Evolutionary conservation across 2,797 vertebrate species (phyloP).

Genomic region (Poecilia wingei): DNA sequence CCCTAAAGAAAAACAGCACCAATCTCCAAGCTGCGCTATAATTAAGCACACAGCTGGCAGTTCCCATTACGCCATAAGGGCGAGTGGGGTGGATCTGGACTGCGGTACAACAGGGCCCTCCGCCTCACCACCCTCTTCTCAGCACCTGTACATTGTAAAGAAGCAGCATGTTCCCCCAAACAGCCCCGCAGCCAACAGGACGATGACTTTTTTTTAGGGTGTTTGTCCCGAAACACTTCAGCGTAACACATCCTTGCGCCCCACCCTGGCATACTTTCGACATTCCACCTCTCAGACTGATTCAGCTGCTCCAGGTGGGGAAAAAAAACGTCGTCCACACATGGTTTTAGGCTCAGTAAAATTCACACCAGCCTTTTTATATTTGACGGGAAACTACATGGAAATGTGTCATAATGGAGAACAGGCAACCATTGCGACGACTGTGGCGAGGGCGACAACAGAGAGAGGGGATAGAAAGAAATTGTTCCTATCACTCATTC

Average conservation of each 20-base stretch:
- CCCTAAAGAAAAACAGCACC: conserved; percentile 80
- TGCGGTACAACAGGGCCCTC: conserved; percentile 67
- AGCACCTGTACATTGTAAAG: conserved; percentile 84
- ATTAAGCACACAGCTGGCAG: conserved; percentile 83
- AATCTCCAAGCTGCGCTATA: conserved; percentile 72
- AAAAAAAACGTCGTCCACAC: conserved; percentile 61
- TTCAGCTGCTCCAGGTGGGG: conserved; percentile 61
- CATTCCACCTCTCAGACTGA: conserved; percentile 51
- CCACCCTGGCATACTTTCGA: conserved; percentile 46
- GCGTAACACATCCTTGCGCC: conserved; percentile 70
- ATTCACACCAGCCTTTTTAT: conserved; percentile 78
- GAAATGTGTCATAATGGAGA: conserved; percentile 73
- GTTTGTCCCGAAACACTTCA: conserved; percentile 77
- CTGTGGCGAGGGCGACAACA: conserved; percentile 52
- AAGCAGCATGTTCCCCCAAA: conserved; percentile 55
- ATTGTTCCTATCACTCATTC: conserved; percentile 22
- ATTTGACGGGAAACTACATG: conserved; percentile 73
- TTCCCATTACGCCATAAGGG: conserved; percentile 81
- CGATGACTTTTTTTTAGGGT: conserved; percentile 54
- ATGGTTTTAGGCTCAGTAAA: conserved; percentile 78
- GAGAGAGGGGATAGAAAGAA: conserved; percentile 18
- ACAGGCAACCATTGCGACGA: conserved; percentile 65
- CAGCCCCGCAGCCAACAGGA: conserved; percentile 57
- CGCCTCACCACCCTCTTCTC: conserved; percentile 60
- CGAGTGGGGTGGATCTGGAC: conserved; percentile 63